Base-by-base conservation (phyloP, 2,113 vertebrate genomes). In the Scolopax mira region DNA sequence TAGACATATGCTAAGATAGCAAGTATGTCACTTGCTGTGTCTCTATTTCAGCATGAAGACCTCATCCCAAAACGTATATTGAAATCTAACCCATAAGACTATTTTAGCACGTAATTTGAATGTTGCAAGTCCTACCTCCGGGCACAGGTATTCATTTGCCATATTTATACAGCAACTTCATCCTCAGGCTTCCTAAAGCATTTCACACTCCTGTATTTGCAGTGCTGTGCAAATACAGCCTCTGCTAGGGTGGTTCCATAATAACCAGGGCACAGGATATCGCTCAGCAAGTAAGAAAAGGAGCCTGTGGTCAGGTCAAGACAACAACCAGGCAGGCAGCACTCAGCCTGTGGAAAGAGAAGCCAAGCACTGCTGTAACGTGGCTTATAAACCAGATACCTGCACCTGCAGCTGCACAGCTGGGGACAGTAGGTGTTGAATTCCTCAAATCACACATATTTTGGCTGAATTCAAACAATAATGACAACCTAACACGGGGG, bases 21-120 rank as follows among this genome's bases (percentile, higher is more conserved):
- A 85, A 83, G 54, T 48, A 39, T 24, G 77, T 52, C 48, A 84
- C 77, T 89, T 74, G 60, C 37, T 77, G 28, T 30, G n/a, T 72
- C 52, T 52, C 48, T 79, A 19, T 78, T 96, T 93, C 37, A 84
- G 55, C 55, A 71, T 55, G 24, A 42, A 49, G 31, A 67, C 37
- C 91, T 94, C 21, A 88, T 19, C 73, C 88, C 55, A 55, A 92
- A 86, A 11, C 44, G 25, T 30, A 18, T 18, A 81, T 3, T 86
- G 75, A 77, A 85, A 80, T 55, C 48, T 71, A 80, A 79, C 57
- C 42, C 5, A 0, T 25, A 74, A 66, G 35, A 70, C 42, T 93
- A 91, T 91, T 94, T 94, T n/a, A 74, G 90, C 92, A 80, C 6
- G 15, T 57, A 89, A 96, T 86, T 86, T 67, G 72, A 84, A 65